Conservation (phyloP, 1,140 invertebrate genomes). For the Drosophila hydei region DNA sequence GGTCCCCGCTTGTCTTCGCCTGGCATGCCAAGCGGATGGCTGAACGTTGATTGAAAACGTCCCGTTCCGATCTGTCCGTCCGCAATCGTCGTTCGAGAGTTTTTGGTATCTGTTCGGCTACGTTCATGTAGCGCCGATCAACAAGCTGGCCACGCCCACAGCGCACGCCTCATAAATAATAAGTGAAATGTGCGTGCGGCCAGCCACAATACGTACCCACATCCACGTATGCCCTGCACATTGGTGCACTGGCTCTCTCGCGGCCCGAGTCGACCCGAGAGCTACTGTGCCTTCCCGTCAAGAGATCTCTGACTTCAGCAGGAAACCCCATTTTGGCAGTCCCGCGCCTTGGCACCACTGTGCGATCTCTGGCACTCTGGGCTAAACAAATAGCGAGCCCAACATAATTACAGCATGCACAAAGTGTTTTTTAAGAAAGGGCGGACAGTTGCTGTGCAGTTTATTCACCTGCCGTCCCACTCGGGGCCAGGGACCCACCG, state of each 20-base stretch:
- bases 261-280: too few species aligned
- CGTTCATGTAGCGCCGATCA: constrained; percentile 76
- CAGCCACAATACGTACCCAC: constrained; percentile 30
- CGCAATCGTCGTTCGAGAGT: neutral
- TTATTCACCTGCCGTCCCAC: constrained; percentile 71
- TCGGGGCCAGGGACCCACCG: constrained; percentile 34
- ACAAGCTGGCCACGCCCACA: constrained; percentile 73
- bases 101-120: constrained; percentile 9
- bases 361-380: constrained; percentile 4
- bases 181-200: constrained; percentile 73
- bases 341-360: neutral
- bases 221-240: constrained; percentile 36
- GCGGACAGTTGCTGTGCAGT: constrained; percentile 73
- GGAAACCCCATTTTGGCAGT: too few species aligned
- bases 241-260: constrained; percentile 19
- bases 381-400: constrained; percentile 70
- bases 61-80: constrained; percentile 11
- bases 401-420: constrained; percentile 68
- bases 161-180: constrained; percentile 81
- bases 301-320: too few species aligned
- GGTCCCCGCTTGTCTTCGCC: constrained; percentile 79
- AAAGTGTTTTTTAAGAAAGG: constrained; percentile 73
- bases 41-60: constrained; percentile 77
- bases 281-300: constrained; percentile 1
- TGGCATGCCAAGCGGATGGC: constrained; percentile 52